Conservation (phyloP, 1,140 invertebrate species). For the Drosophila serrata region DNA sequence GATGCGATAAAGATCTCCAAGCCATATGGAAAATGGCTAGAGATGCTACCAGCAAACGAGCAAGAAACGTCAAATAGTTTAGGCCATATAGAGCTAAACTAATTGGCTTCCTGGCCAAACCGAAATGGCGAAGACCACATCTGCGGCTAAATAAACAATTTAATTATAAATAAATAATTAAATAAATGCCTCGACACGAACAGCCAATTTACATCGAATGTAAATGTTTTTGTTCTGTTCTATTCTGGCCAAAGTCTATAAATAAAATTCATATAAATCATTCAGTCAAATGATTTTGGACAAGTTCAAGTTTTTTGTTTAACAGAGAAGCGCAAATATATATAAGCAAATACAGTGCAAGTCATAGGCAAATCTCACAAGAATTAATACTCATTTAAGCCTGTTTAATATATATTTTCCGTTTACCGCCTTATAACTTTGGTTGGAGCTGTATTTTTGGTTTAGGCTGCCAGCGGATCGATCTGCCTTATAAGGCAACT, state of each 20-base stretch:
- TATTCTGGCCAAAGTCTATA: constrained; percentile 37
- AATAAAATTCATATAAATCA: constrained; percentile 72
- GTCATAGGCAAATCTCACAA: not conserved
- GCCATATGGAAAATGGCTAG: constrained; percentile 21
- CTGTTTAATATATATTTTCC: not conserved
- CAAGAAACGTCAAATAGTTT: constrained; percentile 70
- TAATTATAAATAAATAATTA: constrained; percentile 84
- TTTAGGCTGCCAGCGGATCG: constrained; percentile 52
- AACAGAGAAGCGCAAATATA: constrained; percentile 38
- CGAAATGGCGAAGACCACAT: constrained; percentile 69
- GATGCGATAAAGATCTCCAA: constrained; percentile 28
- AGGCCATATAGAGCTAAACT: constrained; percentile 71
- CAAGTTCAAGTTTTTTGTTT: constrained; percentile 62
- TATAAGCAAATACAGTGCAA: constrained; percentile 40
- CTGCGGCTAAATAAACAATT: constrained; percentile 70
- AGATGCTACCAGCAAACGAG: constrained; percentile 40
- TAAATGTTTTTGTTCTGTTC: constrained; percentile 52
- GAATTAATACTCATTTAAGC: constrained; percentile 7
- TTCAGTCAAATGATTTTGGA: constrained; percentile 60
- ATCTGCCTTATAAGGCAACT: constrained; percentile 65
- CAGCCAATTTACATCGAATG: constrained; percentile 77
- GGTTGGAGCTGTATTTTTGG: constrained; percentile 35
- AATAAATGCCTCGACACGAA: constrained; percentile 62
- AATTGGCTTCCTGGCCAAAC: constrained; percentile 72
- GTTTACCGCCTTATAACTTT: constrained; percentile 1